phyloP scores from a whole-genome alignment of 2,888 invertebrate species.

The Dolichomitus sp. region DNA sequence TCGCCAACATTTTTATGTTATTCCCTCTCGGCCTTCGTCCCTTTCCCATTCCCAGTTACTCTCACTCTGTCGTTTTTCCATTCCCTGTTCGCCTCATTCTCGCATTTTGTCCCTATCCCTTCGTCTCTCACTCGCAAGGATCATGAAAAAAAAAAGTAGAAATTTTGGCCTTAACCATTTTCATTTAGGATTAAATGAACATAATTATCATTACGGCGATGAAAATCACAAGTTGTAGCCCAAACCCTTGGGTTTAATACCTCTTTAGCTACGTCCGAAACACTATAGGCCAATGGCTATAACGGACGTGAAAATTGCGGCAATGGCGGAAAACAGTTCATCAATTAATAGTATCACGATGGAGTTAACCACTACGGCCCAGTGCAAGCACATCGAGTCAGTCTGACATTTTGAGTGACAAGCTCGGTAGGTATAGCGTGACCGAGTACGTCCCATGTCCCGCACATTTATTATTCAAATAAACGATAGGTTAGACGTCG shows the following conservation, averaged over 20 bases:
- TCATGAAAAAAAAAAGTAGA: conserved; percentile 28
- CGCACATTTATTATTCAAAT: conserved; percentile 84
- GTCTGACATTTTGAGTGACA: conserved; percentile 85
- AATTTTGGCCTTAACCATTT: too few relatives aligned
- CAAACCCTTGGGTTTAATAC: too few relatives aligned
- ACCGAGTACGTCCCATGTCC: conserved; percentile 70
- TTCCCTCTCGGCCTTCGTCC: conserved; percentile 72
- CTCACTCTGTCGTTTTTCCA: conserved; percentile 39
- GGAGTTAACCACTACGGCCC: conserved; percentile 77
- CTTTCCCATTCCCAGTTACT: conserved; percentile 34
- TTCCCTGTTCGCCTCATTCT: conserved; percentile 50
- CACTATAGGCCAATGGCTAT: not conserved
- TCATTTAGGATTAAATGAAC: too few relatives aligned
- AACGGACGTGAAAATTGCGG: conserved; percentile 27
- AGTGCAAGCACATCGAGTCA: conserved; percentile 49
- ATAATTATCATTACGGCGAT: too few relatives aligned
- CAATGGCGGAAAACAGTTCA: conserved; percentile 71
- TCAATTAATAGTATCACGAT: conserved; percentile 82
- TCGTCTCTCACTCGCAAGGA: conserved; percentile 11
- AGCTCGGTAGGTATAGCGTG: conserved; percentile 75
- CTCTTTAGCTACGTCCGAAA: not conserved
- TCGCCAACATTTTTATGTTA: conserved; percentile 83
- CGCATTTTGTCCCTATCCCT: conserved; percentile 56
- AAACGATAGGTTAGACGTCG: conserved; percentile 79
- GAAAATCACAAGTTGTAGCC: too few relatives aligned